A percentile compares a stretch with the other conserved stretches of the same genome.
Evolutionary conservation across 2,797 vertebrate genomes (phyloP).

Genomic region (Chrysocyon brachyurus): DNA sequence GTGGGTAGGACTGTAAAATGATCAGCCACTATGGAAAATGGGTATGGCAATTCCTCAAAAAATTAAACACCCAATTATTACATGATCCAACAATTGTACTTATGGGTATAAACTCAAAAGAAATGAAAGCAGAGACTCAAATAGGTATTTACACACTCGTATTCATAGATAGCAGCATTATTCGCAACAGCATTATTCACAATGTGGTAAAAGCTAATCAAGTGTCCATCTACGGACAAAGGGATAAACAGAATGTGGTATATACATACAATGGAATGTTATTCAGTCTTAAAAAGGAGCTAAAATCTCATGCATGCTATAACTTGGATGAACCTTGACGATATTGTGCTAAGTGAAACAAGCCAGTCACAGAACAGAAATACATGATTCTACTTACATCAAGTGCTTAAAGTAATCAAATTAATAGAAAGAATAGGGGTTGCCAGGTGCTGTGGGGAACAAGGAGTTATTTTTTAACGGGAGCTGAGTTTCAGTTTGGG

Average conservation of each 20-base stretch:
- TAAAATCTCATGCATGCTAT: not conserved
- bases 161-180: not conserved
- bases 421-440: not conserved
- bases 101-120: not conserved
- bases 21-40: not conserved
- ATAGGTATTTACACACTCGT: not conserved
- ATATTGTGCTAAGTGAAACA: not conserved
- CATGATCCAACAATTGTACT: not conserved
- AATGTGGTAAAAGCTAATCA: not conserved
- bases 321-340: not conserved
- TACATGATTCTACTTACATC: not conserved
- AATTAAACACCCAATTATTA: not conserved
- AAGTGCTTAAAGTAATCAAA: not conserved
- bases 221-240: not conserved
- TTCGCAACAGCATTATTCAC: not conserved
- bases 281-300: not conserved
- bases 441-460: not conserved
- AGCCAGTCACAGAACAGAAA: not conserved
- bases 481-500: not conserved
- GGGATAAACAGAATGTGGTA: not conserved
- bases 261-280: not conserved
- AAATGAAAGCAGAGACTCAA: conserved; percentile 9
- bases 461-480: not conserved
- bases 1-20: not conserved
- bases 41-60: conserved; percentile 1